Percentiles rank a stretch among this genome's conserved stretches.
These are phyloP conservation scores for Zelleria hepariella DNA, from an alignment of 2,888 invertebrate genomes.

Conservation along the genomic window DNA sequence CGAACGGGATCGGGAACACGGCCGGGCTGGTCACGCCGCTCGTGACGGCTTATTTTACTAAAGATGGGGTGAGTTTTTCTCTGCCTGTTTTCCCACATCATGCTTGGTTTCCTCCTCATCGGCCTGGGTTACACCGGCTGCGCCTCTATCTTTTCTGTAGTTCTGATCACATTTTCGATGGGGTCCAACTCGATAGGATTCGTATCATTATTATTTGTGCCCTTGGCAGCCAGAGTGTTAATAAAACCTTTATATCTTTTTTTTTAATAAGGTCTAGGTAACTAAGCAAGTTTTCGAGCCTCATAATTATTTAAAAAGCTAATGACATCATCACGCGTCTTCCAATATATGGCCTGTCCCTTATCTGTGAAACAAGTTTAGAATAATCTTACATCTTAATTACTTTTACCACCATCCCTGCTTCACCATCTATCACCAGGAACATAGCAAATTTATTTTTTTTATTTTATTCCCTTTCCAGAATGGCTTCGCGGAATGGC, in stretches of 20 bases:
- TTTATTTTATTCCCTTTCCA: slow-evolving; percentile 35
- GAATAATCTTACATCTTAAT: no score
- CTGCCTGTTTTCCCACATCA: slow-evolving; percentile 73
- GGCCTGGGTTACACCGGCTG: slow-evolving; percentile 75
- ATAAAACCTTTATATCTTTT: not conserved
- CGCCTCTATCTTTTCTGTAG: slow-evolving; percentile 73
- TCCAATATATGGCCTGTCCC: no score
- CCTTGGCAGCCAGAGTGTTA: no score
- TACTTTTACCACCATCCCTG: no score
- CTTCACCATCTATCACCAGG: no score
- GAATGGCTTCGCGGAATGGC: slow-evolving; percentile 85
- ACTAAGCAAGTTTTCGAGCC: no score
- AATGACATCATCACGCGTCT: no score
- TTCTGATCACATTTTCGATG: slow-evolving; percentile 76
- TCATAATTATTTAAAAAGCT: no score
- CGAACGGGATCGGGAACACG: slow-evolving; percentile 80
- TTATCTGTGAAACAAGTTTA: no score
- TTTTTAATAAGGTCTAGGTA: no score
- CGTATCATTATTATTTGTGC: not conserved
- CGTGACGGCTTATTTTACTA: slow-evolving; percentile 77
- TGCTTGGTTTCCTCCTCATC: slow-evolving; percentile 67
- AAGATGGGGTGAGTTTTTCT: slow-evolving; percentile 72
- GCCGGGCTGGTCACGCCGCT: slow-evolving; percentile 81
- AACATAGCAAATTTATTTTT: not conserved
- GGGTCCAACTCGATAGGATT: slow-evolving; percentile 62